A percentile compares a stretch with the other conserved stretches of the same genome.
phyloP scores from a whole-genome alignment of 2,113 vertebrate species.

The Albula glossodonta region DNA sequence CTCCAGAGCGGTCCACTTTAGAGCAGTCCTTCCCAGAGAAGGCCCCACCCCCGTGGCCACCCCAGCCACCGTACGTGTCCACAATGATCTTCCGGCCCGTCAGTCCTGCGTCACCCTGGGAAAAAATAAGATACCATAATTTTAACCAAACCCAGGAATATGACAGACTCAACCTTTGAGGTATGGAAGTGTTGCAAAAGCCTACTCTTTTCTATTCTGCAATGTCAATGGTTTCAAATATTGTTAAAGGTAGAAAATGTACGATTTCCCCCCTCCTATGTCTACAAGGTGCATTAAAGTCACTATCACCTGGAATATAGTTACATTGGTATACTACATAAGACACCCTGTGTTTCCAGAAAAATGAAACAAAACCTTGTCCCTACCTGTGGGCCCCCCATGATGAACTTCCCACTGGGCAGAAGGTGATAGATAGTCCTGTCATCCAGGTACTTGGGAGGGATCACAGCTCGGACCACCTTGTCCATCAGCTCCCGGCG shows the following conservation, averaged over 20 bases:
- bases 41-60: slow-evolving; percentile 72
- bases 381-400: slow-evolving; percentile 65
- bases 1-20: slow-evolving; percentile 73
- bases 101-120: slow-evolving; percentile 69
- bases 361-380: background rate
- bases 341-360: background rate
- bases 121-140: background rate
- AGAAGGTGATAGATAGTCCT: slow-evolving; percentile 71
- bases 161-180: background rate
- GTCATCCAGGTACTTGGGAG: slow-evolving; percentile 64
- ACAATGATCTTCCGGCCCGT: slow-evolving; percentile 75
- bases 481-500: slow-evolving; percentile 63
- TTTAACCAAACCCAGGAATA: background rate
- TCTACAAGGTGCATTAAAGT: too few species aligned
- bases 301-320: background rate
- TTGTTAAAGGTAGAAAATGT: too few species aligned
- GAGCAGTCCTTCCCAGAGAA: slow-evolving; percentile 75
- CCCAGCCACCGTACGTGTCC: slow-evolving; percentile 74
- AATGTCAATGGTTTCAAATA: background rate
- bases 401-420: slow-evolving; percentile 69
- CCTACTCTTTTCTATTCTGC: background rate
- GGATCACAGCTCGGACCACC: slow-evolving; percentile 65
- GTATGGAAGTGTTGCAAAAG: background rate
- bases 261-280: too few species aligned
- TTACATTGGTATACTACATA: background rate